These are phyloP conservation scores for Phaenicophaeus curvirostris DNA, from an alignment of 2,797 vertebrate genomes.

Conservation along the genomic window DNA sequence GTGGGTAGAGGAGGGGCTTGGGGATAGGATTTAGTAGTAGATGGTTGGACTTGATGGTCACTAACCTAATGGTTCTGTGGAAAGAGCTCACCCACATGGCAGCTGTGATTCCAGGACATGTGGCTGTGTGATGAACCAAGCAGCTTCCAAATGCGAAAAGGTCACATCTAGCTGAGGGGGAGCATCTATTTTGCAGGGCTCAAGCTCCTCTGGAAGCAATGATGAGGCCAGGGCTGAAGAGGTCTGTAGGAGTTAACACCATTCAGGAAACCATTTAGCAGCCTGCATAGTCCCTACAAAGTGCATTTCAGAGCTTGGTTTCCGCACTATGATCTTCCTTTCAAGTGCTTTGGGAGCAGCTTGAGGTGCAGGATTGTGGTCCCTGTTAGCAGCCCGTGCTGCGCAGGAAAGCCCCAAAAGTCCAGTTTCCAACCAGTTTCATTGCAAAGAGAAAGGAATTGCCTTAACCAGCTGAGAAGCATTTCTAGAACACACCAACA, in stretches of 20 bases:
- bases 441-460: neutral
- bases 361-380: no score
- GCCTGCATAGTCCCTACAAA: neutral
- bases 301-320: neutral
- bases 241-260: neutral
- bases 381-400: neutral
- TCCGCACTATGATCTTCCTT: no score
- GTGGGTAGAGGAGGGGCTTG: no score
- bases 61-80: no score
- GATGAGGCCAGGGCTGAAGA: neutral
- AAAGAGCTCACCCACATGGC: fast-evolving
- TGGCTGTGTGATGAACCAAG: no score
- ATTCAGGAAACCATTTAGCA: neutral
- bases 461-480: neutral
- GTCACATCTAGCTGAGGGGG: neutral
- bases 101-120: neutral
- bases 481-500: neutral
- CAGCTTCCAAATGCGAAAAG: neutral
- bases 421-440: neutral
- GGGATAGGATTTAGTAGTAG: no score
- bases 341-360: no score
- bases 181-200: neutral
- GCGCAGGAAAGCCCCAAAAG: neutral
- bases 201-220: neutral
- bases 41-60: no score